These are phyloP conservation scores for Amyelois transitella DNA, from an alignment of 1,140 invertebrate species.

Conservation along the genomic window DNA sequence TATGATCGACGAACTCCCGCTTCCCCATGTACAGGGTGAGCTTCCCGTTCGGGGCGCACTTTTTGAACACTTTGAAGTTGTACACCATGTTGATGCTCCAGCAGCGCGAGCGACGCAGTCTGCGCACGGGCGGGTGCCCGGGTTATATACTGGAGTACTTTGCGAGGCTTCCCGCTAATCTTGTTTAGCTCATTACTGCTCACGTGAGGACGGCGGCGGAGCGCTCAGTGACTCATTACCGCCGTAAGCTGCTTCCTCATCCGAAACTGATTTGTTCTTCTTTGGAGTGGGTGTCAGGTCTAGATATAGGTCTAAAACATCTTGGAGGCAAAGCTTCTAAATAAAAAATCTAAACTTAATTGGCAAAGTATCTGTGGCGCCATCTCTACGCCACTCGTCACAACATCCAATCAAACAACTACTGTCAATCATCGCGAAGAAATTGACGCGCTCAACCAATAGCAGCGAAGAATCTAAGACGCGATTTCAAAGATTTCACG, in stretches of 20 bases:
- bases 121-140: conserved; percentile 9
- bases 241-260: not conserved
- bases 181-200: conserved; percentile 36
- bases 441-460: no score
- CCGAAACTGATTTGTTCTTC: no score
- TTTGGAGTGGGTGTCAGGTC: not conserved
- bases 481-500: no score
- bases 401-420: no score
- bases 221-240: not conserved
- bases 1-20: conserved; percentile 96
- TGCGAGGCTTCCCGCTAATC: conserved; percentile 52
- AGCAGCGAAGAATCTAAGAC: no score
- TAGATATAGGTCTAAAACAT: not conserved
- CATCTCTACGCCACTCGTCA: no score
- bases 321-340: no score
- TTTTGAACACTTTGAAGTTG: conserved; percentile 96
- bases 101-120: conserved; percentile 8
- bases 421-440: no score
- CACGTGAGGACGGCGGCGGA: conserved; percentile 10
- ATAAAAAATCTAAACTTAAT: no score
- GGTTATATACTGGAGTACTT: conserved; percentile 59
- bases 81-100: conserved; percentile 82
- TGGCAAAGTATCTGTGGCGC: no score
- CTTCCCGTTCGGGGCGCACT: conserved; percentile 95
- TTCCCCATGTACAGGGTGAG: conserved; percentile 96